Evolutionary conservation across 1,140 invertebrate genomes (phyloP).

Genomic region (Aphelinus atriplicis): DNA sequence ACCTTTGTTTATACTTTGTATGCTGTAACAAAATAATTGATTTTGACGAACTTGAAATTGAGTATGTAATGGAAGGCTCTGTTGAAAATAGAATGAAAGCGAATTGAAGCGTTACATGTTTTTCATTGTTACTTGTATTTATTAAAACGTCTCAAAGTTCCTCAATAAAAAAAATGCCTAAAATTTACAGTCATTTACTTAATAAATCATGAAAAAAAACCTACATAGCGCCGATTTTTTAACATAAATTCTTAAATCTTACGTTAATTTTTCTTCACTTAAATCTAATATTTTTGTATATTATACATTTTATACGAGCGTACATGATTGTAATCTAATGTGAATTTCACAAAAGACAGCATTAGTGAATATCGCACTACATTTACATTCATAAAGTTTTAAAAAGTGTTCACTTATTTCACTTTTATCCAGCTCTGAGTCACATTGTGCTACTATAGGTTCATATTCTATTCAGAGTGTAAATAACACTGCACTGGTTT

Average conservation of each 20-base stretch:
- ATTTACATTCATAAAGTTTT: not conserved
- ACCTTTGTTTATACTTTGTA: conserved; percentile 29
- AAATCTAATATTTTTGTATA: conserved; percentile 5
- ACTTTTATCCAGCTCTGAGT: not conserved
- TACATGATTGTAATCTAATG: conserved; percentile 7
- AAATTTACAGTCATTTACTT: conserved; percentile 31
- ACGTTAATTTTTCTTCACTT: not conserved
- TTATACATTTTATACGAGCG: conserved; percentile 14
- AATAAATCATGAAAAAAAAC: conserved; percentile 30
- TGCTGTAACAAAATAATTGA: conserved; percentile 6
- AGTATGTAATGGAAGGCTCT: conserved; percentile 1
- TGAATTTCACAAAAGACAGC: conserved; percentile 5
- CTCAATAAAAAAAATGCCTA: conserved; percentile 38
- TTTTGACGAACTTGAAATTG: conserved; percentile 8
- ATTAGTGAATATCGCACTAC: not conserved
- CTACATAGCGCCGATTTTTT: not conserved
- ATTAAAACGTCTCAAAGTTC: conserved; percentile 36
- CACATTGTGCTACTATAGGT: not conserved
- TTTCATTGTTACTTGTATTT: conserved; percentile 38
- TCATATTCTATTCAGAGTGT: conserved; percentile 5
- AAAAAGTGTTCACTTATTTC: conserved; percentile 10
- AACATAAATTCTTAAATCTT: conserved; percentile 10
- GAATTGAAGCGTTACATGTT: conserved; percentile 25
- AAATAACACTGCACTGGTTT: not conserved
- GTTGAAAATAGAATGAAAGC: conserved; percentile 21